Percentiles rank a stretch among this genome's conserved stretches.
phyloP scores from a whole-genome alignment of 2,113 vertebrate genomes.

The Hylia prasina region DNA sequence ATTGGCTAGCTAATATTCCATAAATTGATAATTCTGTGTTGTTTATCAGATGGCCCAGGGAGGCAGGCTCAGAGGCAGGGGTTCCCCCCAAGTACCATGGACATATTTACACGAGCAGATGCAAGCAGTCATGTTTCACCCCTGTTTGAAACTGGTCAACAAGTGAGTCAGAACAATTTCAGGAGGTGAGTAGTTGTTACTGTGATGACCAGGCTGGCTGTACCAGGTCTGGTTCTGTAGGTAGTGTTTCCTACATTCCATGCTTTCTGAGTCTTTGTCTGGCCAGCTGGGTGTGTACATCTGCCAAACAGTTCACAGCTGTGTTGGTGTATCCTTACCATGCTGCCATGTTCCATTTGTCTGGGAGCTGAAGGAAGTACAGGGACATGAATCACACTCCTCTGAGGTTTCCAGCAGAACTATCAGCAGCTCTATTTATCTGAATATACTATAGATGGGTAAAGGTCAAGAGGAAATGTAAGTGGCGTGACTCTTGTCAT shows the following conservation, averaged over 20 bases:
- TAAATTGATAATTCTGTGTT: neutral
- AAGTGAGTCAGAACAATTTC: neutral
- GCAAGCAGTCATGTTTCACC: neutral
- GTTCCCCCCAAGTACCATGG: accelerated
- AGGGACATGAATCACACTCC: neutral
- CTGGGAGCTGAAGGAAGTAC: neutral
- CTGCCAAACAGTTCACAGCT: neutral
- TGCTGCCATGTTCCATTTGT: neutral
- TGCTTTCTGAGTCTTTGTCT: neutral
- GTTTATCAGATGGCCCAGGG: neutral
- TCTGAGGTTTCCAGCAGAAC: neutral
- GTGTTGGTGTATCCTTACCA: neutral
- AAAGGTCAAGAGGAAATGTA: neutral
- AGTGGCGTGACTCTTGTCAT: neutral
- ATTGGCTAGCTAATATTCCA: neutral
- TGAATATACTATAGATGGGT: neutral
- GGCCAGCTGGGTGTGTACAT: neutral
- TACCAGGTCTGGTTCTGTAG: neutral
- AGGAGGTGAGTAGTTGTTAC: neutral
- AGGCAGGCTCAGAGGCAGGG: neutral
- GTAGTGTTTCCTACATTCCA: neutral
- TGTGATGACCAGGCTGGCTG: neutral
- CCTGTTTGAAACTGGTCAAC: neutral
- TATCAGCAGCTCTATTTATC: neutral
- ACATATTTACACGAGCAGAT: neutral